A percentile compares a stretch with the other conserved stretches of the same genome.
phyloP scores from a whole-genome alignment of 2,113 vertebrate species.

The Probosciger aterrimus region DNA sequence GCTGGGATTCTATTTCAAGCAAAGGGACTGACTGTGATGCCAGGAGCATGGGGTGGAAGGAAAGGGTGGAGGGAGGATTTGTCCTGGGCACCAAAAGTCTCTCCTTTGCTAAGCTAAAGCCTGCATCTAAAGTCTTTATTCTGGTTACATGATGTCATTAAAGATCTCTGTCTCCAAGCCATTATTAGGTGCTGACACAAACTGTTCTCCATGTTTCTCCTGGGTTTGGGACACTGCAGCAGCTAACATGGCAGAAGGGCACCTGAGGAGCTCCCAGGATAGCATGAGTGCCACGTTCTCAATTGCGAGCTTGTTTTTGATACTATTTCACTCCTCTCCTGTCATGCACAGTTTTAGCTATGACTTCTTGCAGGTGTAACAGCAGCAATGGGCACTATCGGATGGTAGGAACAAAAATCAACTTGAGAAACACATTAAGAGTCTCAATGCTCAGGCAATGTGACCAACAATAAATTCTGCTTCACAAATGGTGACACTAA shows the following conservation, averaged over 20 bases:
- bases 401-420: neutral
- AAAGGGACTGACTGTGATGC: accelerated
- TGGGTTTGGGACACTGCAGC: neutral
- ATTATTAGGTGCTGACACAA: neutral
- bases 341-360: neutral
- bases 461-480: neutral
- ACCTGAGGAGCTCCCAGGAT: neutral
- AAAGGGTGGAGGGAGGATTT: neutral
- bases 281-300: neutral
- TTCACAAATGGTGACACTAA: neutral
- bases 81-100: accelerated
- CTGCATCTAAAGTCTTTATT: neutral
- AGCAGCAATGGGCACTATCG: neutral
- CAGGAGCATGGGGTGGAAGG: neutral
- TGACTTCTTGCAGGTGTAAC: neutral
- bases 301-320: neutral
- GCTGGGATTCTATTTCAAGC: neutral
- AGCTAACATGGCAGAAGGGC: neutral
- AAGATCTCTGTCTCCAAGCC: neutral
- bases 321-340: neutral
- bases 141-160: neutral
- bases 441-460: neutral
- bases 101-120: accelerated
- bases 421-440: neutral
- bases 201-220: neutral